Percentiles rank a stretch among this genome's conserved stretches.
phyloP scores from a whole-genome alignment of 2,113 vertebrate genomes.

The Fulica atra region DNA sequence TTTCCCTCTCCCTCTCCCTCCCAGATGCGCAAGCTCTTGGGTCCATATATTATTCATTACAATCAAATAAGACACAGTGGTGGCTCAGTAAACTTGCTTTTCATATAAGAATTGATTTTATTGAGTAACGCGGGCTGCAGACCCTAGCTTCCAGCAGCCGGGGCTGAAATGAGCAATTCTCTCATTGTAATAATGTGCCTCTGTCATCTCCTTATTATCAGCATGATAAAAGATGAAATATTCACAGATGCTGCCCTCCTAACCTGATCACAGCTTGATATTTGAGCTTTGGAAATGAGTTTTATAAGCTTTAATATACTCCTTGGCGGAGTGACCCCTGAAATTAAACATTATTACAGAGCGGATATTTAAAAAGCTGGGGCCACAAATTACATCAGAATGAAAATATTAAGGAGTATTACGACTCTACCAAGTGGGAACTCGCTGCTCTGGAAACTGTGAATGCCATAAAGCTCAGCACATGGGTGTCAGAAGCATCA shows the following conservation, averaged over 20 bases:
- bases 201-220: constrained; percentile 99
- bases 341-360: constrained; percentile 99
- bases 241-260: constrained; percentile 99
- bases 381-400: constrained; percentile 99
- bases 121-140: constrained; percentile 89
- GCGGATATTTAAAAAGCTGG: constrained; percentile 99
- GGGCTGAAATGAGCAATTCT: constrained; percentile 99
- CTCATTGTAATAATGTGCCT: constrained; percentile 99
- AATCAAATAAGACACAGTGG: constrained; percentile 96
- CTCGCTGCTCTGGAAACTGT: constrained; percentile 76
- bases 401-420: constrained; percentile 99
- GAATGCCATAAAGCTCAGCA: constrained; percentile 79
- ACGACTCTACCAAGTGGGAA: constrained; percentile 94
- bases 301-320: constrained; percentile 99
- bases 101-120: constrained; percentile 97
- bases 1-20: constrained; percentile 69
- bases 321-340: constrained; percentile 99
- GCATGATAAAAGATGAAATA: constrained; percentile 99
- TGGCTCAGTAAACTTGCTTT: constrained; percentile 95
- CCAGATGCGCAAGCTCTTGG: constrained; percentile 52
- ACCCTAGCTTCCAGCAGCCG: constrained; percentile 91
- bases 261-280: constrained; percentile 99
- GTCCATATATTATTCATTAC: constrained; percentile 98
- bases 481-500: constrained; percentile 87
- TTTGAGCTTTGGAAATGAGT: constrained; percentile 99